These are phyloP conservation scores for Sminthurinus aureus DNA, from an alignment of 2,888 invertebrate species.

Conservation along the genomic window DNA sequence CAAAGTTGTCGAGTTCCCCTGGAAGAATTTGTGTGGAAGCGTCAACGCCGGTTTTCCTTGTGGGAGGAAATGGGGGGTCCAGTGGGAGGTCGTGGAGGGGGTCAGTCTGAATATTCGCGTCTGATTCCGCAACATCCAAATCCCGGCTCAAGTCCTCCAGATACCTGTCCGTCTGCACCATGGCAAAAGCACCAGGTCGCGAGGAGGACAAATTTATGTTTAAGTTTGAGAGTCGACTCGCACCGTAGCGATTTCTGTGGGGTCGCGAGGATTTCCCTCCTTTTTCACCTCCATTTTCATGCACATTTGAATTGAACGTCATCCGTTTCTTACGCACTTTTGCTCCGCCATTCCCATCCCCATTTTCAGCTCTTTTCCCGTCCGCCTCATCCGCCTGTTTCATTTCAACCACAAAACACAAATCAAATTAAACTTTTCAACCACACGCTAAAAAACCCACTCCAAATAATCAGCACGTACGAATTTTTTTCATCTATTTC, in stretches of 20 bases:
- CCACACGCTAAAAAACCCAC: too few species aligned
- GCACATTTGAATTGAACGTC: not conserved
- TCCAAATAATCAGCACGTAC: too few species aligned
- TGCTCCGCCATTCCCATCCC: not conserved
- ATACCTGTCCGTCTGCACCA: conserved; percentile 88
- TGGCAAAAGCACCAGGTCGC: conserved; percentile 65
- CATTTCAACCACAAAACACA: not conserved
- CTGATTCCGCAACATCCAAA: conserved; percentile 46
- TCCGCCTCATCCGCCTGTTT: not conserved
- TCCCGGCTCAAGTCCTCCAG: conserved; percentile 73
- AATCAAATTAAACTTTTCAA: not conserved
- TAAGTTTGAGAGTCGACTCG: too few species aligned
- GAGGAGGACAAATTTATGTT: conserved; percentile 68
- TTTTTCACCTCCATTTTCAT: not conserved
- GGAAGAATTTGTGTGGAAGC: conserved; percentile 86
- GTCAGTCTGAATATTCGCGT: conserved; percentile 58
- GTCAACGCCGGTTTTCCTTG: conserved; percentile 84
- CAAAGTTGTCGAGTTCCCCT: conserved; percentile 91
- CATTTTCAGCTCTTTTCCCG: conserved; percentile 27
- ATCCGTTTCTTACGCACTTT: not conserved
- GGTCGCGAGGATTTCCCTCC: not conserved
- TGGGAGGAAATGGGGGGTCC: conserved; percentile 78
- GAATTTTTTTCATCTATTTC: not conserved
- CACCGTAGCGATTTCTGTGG: not conserved
- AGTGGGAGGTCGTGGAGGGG: conserved; percentile 73